Conservation (phyloP, 2,797 vertebrate genomes). For the Serranus cabrilla region DNA sequence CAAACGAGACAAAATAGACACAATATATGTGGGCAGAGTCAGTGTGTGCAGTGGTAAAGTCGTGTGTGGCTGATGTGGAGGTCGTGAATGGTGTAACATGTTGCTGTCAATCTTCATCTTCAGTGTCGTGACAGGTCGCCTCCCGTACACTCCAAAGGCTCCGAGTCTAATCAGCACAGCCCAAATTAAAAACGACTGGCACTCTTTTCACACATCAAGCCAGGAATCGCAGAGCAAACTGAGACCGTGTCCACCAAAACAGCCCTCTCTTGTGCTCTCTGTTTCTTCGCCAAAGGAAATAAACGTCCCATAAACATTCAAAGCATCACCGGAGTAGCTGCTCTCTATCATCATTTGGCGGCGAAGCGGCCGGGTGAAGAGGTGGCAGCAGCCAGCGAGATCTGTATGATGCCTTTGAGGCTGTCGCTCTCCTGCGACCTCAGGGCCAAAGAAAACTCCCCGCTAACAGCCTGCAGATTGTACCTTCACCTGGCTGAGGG, state of each 20-base stretch:
- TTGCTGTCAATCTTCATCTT: slow-evolving; percentile 51
- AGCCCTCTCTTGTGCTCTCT: slow-evolving; percentile 26
- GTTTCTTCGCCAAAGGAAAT: slow-evolving; percentile 65
- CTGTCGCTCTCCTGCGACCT: slow-evolving; percentile 31
- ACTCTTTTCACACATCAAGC: slow-evolving; percentile 26
- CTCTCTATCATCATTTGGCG: slow-evolving; percentile 58
- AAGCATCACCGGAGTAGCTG: slow-evolving; percentile 58
- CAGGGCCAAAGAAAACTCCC: slow-evolving; percentile 80
- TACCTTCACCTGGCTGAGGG: slow-evolving; percentile 70
- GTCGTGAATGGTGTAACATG: slow-evolving; percentile 9
- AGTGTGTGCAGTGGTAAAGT: neutral
- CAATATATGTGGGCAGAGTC: neutral
- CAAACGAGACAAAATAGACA: neutral
- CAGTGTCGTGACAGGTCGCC: slow-evolving; percentile 29
- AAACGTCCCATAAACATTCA: slow-evolving; percentile 60
- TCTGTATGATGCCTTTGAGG: slow-evolving; percentile 75
- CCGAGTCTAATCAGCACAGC: slow-evolving; percentile 27
- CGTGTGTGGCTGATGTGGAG: neutral
- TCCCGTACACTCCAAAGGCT: slow-evolving; percentile 6
- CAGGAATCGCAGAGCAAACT: slow-evolving; percentile 53
- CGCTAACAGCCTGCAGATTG: slow-evolving; percentile 78
- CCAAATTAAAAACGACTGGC: slow-evolving; percentile 55
- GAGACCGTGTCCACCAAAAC: slow-evolving; percentile 42
- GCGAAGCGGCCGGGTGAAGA: slow-evolving; percentile 34
- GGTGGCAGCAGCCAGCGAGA: slow-evolving; percentile 48